These are phyloP conservation scores for Sminthopsis crassicaudata DNA, from an alignment of 2,113 vertebrate species.

Conservation along the genomic window DNA sequence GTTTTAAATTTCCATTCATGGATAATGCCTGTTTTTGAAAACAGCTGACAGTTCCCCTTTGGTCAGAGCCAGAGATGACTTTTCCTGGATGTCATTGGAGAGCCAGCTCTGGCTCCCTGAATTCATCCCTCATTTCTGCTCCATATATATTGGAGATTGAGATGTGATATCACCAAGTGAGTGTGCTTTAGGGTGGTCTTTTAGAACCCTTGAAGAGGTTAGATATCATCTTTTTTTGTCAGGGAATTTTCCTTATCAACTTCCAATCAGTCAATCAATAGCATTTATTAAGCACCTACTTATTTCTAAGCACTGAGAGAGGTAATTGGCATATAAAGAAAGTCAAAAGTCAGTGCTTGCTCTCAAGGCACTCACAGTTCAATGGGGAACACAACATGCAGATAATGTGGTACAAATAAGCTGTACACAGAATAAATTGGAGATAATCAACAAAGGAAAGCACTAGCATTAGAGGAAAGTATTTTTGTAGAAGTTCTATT, in stretches of 20 bases:
- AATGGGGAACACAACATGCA: background rate
- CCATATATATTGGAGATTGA: accelerated
- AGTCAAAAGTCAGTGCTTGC: background rate
- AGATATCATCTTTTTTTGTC: background rate
- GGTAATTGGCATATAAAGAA: background rate
- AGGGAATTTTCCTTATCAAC: background rate
- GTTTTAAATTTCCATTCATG: background rate
- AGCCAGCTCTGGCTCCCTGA: background rate
- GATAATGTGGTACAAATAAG: background rate
- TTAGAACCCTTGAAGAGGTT: background rate
- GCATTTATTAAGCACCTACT: background rate
- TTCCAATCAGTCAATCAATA: background rate
- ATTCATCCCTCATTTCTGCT: background rate
- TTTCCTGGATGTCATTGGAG: background rate
- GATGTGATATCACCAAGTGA: background rate
- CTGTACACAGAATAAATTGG: background rate
- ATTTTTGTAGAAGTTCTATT: background rate
- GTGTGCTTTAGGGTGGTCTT: background rate
- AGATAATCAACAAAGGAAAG: background rate
- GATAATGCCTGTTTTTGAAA: background rate
- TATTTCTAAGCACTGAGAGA: background rate
- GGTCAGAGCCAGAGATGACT: background rate
- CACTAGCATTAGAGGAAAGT: background rate
- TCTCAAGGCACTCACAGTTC: background rate
- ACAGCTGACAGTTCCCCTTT: background rate